Evolutionary conservation across 2,797 vertebrate genomes (phyloP), one percentile per base, ranked within the genome.

Genomic region (Falco novaeseelandiae): DNA sequence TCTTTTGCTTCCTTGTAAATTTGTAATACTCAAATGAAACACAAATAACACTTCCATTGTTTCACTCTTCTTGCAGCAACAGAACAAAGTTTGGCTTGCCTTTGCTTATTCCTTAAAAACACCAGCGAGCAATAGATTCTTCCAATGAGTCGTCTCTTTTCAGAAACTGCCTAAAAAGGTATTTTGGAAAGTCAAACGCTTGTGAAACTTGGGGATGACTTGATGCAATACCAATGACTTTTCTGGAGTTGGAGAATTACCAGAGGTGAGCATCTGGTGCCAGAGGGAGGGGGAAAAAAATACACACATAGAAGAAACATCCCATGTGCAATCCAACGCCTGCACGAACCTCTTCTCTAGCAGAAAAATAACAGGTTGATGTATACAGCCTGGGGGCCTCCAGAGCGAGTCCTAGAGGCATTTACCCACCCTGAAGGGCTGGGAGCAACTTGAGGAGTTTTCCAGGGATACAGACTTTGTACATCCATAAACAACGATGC

Each of bases 141-240:
- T 72, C 27, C 55, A 67, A 55, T 15, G 5, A 79, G 34, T 27
- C 8, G 1, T 48, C 66, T 49, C 34, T 52, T 83, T 86, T 55
- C 74, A 92, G 81, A 94, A 92, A 69, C 29, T 63, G 82, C 71
- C 89, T 89, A 77, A 87, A 95, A 89, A 87, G 61, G 52, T 89
- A 71, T 93, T 97, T 96, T 51, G 49, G 77, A 80, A 96, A 92
- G 76, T 29, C 12, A 34, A 83, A 79, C 0, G 0, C 58, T 86
- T 91, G 72, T 83, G 89, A 97, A 94, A 96, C 48, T 51, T 49
- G 25, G n/a, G 21, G 34, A 65, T 70, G 57, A 76, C 49, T 85
- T 85, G 55, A 83, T 90, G 89, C 88, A 95, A 90, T n/a, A 89
- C 22, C 86, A 70, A 2, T 30, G 73, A 79, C 49, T 91, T 87